Evolutionary conservation across 2,888 invertebrate genomes (phyloP).

Genomic region (Willowsia nigromaculata): DNA sequence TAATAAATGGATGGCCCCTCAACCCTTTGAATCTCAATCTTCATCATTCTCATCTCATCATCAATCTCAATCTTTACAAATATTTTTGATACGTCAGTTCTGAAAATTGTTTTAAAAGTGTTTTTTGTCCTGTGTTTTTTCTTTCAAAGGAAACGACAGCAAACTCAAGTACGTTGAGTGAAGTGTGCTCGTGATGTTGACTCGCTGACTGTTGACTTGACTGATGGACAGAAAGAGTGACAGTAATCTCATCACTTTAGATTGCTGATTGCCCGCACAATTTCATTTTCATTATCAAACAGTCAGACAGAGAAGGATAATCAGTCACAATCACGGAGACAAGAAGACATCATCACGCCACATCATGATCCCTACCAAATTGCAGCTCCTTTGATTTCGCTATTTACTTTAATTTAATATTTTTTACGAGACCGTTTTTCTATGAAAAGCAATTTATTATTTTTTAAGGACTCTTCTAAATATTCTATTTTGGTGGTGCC

Average conservation of each 20-base stretch:
- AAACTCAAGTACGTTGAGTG: neutral
- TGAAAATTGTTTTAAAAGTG: conserved; percentile 10
- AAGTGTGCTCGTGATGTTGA: too few relatives aligned
- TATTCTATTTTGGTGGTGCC: neutral
- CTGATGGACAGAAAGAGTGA: too few relatives aligned
- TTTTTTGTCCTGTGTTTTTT: too few relatives aligned
- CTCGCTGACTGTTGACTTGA: conserved; percentile 32
- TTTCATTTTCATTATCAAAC: conserved; percentile 51
- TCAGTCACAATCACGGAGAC: conserved; percentile 46
- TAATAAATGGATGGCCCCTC: too few relatives aligned
- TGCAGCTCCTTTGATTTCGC: too few relatives aligned
- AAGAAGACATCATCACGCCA: neutral
- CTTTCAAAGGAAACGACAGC: neutral
- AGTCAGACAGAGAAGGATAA: conserved; percentile 6
- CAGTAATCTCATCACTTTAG: conserved; percentile 63
- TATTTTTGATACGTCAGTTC: conserved; percentile 25
- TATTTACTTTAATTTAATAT: neutral
- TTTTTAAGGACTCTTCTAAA: neutral
- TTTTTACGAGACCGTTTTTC: neutral
- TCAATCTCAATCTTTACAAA: conserved; percentile 7
- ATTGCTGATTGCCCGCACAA: conserved; percentile 54
- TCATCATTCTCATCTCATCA: conserved; percentile 14
- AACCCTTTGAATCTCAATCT: too few relatives aligned
- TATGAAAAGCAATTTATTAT: neutral
- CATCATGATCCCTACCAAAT: too few relatives aligned